phyloP scores from a whole-genome alignment of 2,888 invertebrate species.

The Lycocerus yunnanus region DNA sequence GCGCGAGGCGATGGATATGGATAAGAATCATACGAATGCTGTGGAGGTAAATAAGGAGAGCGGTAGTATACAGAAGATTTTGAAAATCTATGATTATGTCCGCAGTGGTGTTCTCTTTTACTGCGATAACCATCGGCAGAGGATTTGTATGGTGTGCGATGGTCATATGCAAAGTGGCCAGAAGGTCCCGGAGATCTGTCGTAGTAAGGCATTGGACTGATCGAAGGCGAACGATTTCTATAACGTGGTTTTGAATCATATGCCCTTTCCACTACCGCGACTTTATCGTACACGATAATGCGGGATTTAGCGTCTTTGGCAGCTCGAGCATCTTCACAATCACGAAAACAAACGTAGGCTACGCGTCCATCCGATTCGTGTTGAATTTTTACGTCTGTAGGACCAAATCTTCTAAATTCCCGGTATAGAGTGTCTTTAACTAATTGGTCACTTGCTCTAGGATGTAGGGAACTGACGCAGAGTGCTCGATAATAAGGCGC shows the following conservation, averaged over 20 bases:
- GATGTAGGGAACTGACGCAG: constrained; percentile 90
- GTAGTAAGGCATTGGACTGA: constrained; percentile 79
- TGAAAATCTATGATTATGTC: constrained; percentile 78
- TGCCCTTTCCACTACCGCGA: constrained; percentile 91
- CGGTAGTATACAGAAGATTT: constrained; percentile 76
- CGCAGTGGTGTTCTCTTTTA: constrained; percentile 67
- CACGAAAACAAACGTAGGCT: constrained; percentile 95
- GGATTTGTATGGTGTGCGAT: constrained; percentile 70
- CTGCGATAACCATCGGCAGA: constrained; percentile 77
- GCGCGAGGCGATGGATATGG: constrained; percentile 72
- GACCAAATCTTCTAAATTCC: constrained; percentile 94
- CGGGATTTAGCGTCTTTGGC: constrained; percentile 93
- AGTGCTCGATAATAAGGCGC: constrained; percentile 86
- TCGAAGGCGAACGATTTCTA: constrained; percentile 73
- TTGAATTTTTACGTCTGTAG: constrained; percentile 89
- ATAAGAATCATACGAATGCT: constrained; percentile 64
- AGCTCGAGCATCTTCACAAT: constrained; percentile 90
- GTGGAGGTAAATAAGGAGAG: constrained; percentile 69
- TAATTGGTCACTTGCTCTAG: constrained; percentile 91
- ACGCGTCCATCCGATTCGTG: constrained; percentile 91
- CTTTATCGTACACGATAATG: constrained; percentile 91
- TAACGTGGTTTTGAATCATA: constrained; percentile 77
- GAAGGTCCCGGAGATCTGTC: constrained; percentile 70
- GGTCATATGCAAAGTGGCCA: constrained; percentile 74
- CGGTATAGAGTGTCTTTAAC: constrained; percentile 91